Conservation (phyloP, 2,888 invertebrate species). For the Philonicus albiceps region DNA sequence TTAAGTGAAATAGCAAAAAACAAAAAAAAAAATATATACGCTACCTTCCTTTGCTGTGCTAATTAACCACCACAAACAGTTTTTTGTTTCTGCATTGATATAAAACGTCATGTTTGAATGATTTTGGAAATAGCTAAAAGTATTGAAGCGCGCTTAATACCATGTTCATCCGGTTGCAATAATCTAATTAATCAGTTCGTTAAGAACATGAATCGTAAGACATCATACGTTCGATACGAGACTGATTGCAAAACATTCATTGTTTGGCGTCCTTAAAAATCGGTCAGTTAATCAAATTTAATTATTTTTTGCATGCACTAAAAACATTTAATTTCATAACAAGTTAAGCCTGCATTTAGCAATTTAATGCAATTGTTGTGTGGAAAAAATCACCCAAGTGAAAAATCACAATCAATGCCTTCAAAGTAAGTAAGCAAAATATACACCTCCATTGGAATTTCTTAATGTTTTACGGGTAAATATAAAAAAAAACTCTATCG, state of each 20-base stretch:
- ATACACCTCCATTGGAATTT: neutral
- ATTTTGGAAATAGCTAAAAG: neutral
- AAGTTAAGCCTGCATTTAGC: constrained; percentile 30
- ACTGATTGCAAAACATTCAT: constrained; percentile 26
- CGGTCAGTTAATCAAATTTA: constrained; percentile 33
- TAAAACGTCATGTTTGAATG: neutral
- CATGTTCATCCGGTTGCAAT: constrained; percentile 28
- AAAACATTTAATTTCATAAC: constrained; percentile 42
- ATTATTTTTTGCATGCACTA: constrained; percentile 40
- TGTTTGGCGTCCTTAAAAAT: constrained; percentile 35
- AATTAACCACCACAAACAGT: neutral
- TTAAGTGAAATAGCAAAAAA: neutral
- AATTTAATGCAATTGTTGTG: constrained; percentile 34
- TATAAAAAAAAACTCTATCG: neutral
- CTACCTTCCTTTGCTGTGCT: neutral
- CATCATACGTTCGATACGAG: neutral
- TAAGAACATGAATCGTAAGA: constrained; percentile 25
- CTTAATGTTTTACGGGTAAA: neutral
- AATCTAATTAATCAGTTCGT: constrained; percentile 30
- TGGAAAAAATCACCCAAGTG: constrained; percentile 40
- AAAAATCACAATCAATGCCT: constrained; percentile 34
- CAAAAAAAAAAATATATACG: neutral
- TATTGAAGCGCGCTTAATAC: constrained; percentile 8
- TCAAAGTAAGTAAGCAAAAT: neutral
- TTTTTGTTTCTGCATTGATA: neutral